Base-by-base conservation (phyloP, 2,113 vertebrate genomes). In the Sander lucioperca region DNA sequence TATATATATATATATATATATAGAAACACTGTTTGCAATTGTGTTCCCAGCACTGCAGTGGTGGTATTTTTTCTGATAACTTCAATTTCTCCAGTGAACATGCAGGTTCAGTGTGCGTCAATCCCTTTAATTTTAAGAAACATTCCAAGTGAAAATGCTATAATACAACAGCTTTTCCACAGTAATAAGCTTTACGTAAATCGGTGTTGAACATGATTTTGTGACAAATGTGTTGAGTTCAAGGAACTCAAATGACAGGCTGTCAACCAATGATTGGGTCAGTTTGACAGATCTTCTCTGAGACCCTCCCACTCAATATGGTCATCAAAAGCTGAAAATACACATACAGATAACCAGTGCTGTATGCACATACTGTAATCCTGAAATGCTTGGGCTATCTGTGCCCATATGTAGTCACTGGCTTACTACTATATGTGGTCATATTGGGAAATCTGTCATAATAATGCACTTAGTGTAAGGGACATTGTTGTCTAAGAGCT, bases 391-490 rank as follows among this genome's bases (percentile, higher is more conserved):
- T 30, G 5, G 56, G 54, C 43, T 30, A 33, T 68, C 51, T 79
- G 74, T 73, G 39, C 57, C 45, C 53, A 45, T 12, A 30, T 67
- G 71, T 6, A 43, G n/a, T 68, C 51, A 77, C 61, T 30, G 75
- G n/a, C 79, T 72, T 67, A 50, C 54, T 53, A 36, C 51, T 47
- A 7, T 62, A 67, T 74, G 75, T 88, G 51, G 84, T 81, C 51
- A 84, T 67, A 75, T 53, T 68, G 36, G 77, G 63, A 66, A 67
- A 71, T 79, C 66, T 58, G 54, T 70, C 48, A 53, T 81, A 79
- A 81, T 83, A 94, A 92, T 92, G 90, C 91, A 94, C 89, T 94
- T 91, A 62, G 87, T 91, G 89, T 91, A 65, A 45, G 74, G 66
- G 74, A 79, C 76, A 65, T 33, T 15, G 15, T 63, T 25, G 30